These are phyloP conservation scores for Regulus satrapa DNA, from an alignment of 2,113 vertebrate species.

Conservation along the genomic window DNA sequence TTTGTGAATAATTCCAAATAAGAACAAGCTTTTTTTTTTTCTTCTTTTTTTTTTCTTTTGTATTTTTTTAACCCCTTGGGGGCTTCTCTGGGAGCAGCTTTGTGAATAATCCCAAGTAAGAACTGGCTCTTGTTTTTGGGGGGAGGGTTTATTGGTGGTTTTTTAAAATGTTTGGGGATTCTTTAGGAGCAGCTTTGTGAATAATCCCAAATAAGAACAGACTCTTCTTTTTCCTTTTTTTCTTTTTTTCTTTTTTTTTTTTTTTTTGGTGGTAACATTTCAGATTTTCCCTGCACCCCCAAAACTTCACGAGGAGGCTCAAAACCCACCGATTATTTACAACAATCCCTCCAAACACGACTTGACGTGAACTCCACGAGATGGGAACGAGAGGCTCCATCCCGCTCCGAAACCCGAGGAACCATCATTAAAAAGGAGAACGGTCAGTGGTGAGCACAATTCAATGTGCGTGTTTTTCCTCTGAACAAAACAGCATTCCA, in stretches of 20 bases:
- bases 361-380: rapidly evolving
- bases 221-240: too few species aligned
- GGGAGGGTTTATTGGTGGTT: too few species aligned
- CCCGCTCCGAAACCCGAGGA: neutral
- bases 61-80: neutral
- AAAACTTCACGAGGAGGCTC: neutral
- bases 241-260: neutral
- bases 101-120: neutral
- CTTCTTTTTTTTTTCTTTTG: neutral
- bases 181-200: neutral
- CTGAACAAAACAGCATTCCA: conserved; percentile 62
- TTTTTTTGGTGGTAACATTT: neutral
- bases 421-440: neutral
- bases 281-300: neutral
- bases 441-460: conserved; percentile 5
- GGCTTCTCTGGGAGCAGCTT: neutral
- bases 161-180: neutral
- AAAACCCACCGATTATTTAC: rapidly evolving
- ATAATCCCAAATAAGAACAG: neutral
- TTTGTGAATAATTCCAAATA: neutral
- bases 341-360: neutral
- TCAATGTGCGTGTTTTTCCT: conserved; percentile 42
- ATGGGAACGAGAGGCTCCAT: neutral
- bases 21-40: neutral
- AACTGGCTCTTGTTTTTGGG: too few species aligned